Evolutionary conservation across 2,797 vertebrate species (phyloP).

Genomic region (Lepilemur ruficaudatus): DNA sequence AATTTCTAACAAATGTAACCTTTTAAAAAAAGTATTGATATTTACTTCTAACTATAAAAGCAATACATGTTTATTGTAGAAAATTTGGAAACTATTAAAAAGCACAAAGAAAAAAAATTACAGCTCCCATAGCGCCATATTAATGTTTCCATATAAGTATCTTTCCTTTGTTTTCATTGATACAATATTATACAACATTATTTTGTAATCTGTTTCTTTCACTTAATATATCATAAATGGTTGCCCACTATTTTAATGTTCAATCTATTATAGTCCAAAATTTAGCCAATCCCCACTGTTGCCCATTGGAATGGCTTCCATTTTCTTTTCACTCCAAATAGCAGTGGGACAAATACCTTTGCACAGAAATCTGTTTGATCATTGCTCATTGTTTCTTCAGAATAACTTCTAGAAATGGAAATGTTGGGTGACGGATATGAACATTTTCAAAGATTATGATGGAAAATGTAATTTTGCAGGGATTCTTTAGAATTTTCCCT

Average conservation of each 20-base stretch:
- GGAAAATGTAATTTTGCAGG: background rate
- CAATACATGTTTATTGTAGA: background rate
- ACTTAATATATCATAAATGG: background rate
- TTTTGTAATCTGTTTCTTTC: constrained; percentile 1
- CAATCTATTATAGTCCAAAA: background rate
- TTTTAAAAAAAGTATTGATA: background rate
- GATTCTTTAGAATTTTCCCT: background rate
- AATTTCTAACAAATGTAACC: constrained; percentile 1
- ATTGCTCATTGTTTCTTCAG: constrained; percentile 8
- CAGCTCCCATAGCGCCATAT: background rate
- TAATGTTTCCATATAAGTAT: background rate
- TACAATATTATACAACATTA: background rate
- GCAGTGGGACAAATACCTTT: background rate
- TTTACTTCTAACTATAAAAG: constrained; percentile 37
- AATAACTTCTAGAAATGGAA: constrained; percentile 41
- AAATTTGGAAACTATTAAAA: background rate
- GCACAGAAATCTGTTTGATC: background rate
- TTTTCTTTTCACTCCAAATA: background rate
- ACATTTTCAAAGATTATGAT: constrained; percentile 16
- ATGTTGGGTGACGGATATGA: background rate
- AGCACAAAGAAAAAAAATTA: constrained; percentile 10
- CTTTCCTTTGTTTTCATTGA: background rate
- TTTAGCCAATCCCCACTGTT: background rate
- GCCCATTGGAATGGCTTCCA: background rate
- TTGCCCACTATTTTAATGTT: constrained; percentile 48